These are phyloP conservation scores for Doris montereyensis DNA, from an alignment of 2,888 invertebrate species.

Conservation along the genomic window DNA sequence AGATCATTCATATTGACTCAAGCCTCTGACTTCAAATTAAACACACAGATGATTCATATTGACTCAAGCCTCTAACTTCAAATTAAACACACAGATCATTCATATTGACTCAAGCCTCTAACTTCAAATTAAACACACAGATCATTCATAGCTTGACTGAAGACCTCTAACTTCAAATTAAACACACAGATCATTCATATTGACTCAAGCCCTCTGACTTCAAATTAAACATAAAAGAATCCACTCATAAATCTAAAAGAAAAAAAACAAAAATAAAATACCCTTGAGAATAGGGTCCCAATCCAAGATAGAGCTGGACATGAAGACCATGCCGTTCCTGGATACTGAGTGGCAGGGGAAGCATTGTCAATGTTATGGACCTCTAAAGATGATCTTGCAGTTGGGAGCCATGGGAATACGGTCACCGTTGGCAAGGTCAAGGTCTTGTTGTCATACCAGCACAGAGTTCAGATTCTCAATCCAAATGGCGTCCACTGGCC, in stretches of 20 bases:
- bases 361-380: constrained; percentile 75
- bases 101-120: too few relatives aligned
- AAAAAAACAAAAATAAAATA: constrained; percentile 37
- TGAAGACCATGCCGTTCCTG: constrained; percentile 79
- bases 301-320: constrained; percentile 95
- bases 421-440: constrained; percentile 74
- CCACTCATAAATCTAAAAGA: neutral
- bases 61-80: too few relatives aligned
- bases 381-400: constrained; percentile 74
- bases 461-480: constrained; percentile 74
- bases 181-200: too few relatives aligned
- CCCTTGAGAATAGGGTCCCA: constrained; percentile 93
- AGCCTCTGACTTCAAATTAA: too few relatives aligned
- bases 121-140: too few relatives aligned
- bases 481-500: constrained; percentile 74
- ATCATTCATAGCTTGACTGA: too few relatives aligned
- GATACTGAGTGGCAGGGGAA: constrained; percentile 74
- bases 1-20: too few relatives aligned
- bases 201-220: too few relatives aligned
- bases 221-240: too few relatives aligned
- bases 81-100: too few relatives aligned
- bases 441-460: constrained; percentile 74
- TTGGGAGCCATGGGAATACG: constrained; percentile 74
- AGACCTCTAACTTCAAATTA: too few relatives aligned
- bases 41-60: too few relatives aligned